Evolutionary conservation across 2,113 vertebrate genomes (phyloP), one percentile per base, ranked within the genome.

Genomic region (Halcyon senegalensis): DNA sequence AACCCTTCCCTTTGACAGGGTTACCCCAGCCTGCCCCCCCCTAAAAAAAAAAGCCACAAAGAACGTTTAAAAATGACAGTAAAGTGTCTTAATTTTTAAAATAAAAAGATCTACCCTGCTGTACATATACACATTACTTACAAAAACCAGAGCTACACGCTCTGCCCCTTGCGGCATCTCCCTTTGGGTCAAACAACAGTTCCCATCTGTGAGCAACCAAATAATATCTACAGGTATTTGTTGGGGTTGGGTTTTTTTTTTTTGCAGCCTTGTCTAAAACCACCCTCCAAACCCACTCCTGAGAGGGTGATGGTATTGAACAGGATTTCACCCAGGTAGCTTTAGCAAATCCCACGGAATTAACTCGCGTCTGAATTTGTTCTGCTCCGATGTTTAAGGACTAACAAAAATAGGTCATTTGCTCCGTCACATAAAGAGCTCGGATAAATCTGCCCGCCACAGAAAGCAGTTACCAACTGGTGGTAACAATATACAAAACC

Each of bases 41-140:
- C 2, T 35, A 35, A 35, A 35, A 35, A 35, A 18, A 3, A 8
- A 43, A 56, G 16, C 39, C 81, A 68, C 73, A 43, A 55, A 84
- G 46, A 73, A 39, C 16, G 4, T 17, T 70, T 43, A 18, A 39
- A 68, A 82, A 37, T 0, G 44, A n/a, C 18, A 19, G 48, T 1
- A 10, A 87, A 51, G 25, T 72, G 59, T 86, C 55, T 92, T 91
- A 33, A 58, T 70, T 35, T n/a, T 70, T 44, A 25, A 48, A 77
- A 35, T 33, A 53, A 35, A 74, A 59, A 25, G 13, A 18, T 64
- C 76, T 78, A 21, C 53, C 3, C 9, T 7, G 66, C 94, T 97
- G 78, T 97, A 97, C 91, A 95, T 89, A 95, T 87, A 73, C 55
- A 96, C 89, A 96, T 72, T 74, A 80, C 62, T 90, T 93, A 94